Evolutionary conservation across 2,888 invertebrate genomes (phyloP), one percentile per base, ranked within the genome.

Genomic region (Sphaeridia pumilis): DNA sequence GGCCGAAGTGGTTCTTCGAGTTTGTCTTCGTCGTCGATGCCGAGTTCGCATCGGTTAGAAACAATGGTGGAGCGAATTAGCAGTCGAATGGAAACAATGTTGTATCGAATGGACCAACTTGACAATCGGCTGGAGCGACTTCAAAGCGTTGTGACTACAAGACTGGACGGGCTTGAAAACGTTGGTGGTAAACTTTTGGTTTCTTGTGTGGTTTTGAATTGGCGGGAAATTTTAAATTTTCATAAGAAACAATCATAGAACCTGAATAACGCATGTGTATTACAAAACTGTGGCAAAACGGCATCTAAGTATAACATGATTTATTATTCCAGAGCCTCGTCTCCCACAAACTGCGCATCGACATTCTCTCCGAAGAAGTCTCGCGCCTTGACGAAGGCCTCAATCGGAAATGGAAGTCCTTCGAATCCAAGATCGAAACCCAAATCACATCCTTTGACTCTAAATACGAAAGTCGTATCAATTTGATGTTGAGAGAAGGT

Each of bases 91-190:
- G 69, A 70, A 52, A 70, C 69, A 55, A 69, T 73, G 55, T 67
- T 69, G 31, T 65, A 72, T 56, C 69, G 72, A 59, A 65, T 75
- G 55, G 74, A 74, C 46, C 68, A 68, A 21, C 67, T 75, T 24
- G 73, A 73, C 56, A 61, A 69, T 4, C 70, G 72, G 61, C 63
- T 74, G 2, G 68, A 68, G 2, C 63, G 72, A 44, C 57, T 73
- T 22, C 73, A 74, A 60, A 66, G 69, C 1, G 60, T 57, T n/a
- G 56, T 61, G 1, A 61, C 55, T 21, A 48, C 58, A 14, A 41
- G 65, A 49, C 57, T 65, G 24, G 65, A 63, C 46, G 57, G 56
- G 36, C 58, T 63, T 46, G 63, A 65, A 49, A 59, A 58, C 36
- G 63, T 63, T 49, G 57, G 61, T 47, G 20, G 21, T 27, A 48